These are phyloP conservation scores for Trissoscelio sp. DNA, from an alignment of 2,888 invertebrate genomes.

Conservation along the genomic window DNA sequence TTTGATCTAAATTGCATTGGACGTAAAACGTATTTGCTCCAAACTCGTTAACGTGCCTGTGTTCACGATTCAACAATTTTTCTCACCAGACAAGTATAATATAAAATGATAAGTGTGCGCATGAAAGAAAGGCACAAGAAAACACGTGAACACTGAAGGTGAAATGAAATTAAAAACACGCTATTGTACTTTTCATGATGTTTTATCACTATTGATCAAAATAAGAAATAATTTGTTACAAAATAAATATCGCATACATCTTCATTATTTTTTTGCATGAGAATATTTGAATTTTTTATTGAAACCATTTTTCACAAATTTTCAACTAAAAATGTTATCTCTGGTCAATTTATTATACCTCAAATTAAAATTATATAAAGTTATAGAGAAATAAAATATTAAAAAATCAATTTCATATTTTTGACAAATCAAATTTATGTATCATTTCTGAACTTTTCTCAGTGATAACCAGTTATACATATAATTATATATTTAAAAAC, in stretches of 20 bases:
- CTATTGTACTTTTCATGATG: slow-evolving; percentile 35
- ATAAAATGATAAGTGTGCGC: slow-evolving; percentile 60
- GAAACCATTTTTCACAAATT: no score
- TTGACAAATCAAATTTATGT: neutral
- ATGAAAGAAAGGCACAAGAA: slow-evolving; percentile 56
- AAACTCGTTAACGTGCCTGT: slow-evolving; percentile 56
- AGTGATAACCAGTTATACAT: neutral
- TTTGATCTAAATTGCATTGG: slow-evolving; percentile 56
- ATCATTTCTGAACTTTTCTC: neutral
- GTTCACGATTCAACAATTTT: slow-evolving; percentile 54
- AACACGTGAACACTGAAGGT: slow-evolving; percentile 46
- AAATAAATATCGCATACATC: neutral
- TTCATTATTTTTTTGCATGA: neutral
- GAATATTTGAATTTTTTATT: neutral
- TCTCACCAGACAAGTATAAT: slow-evolving; percentile 55
- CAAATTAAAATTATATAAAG: no score
- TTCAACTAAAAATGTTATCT: neutral
- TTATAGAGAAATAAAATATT: no score
- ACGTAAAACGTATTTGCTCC: slow-evolving; percentile 42
- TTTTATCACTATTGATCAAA: slow-evolving; percentile 23
- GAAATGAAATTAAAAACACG: slow-evolving; percentile 46
- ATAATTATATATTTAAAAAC: neutral
- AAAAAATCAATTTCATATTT: no score
- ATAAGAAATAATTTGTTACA: neutral
- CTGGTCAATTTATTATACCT: no score